Evolutionary conservation across 2,113 vertebrate genomes (phyloP), one percentile per base, ranked within the genome.

Genomic region (Ceyx margarethae): DNA sequence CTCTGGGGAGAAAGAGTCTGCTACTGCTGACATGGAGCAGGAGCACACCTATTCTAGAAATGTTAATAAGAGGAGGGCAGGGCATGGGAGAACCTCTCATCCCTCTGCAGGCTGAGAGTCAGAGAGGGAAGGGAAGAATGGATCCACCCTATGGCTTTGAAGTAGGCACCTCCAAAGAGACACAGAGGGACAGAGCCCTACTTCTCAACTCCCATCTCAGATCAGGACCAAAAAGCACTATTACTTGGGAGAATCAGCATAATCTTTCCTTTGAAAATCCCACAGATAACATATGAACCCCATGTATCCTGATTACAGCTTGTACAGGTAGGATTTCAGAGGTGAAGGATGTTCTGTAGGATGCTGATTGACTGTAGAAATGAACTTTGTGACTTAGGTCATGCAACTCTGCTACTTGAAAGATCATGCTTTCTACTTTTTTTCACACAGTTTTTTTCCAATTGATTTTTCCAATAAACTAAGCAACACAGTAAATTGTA

Each of bases 1-100:
- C 56, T 66, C 31, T 46, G 5, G 65, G 68, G 79, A 66, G 37
- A 45, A 69, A 93, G 45, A 67, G 37, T 6, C 37, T 54, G 61
- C 35, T 60, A 10, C 40, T 40, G 62, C 61, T 2, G 3, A 28
- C 46, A 28, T 0, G 0, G 56, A 0, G 3, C 56, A 60, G 68
- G 33, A 57, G 45, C 42, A 15, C 46, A 26, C 5, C 40, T 65
- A 40, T 14, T 5, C 2, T 4, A 33, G 71, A 43, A 60, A 48
- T 4, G 5, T 4, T 8, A 15, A 9, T 7, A 56, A 40, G 61
- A 54, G 51, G 12, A 66, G 33, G 37, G 7, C 37, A 67, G 0
- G 0, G 75, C 58, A 75, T 72, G 25, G 20, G 16, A 62, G 40
- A 14, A 75, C 14, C 18, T 57, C 45, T 51, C 65, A 53, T 2